Evolutionary conservation across 2,888 invertebrate genomes (phyloP).

Genomic region (Leucania comma): DNA sequence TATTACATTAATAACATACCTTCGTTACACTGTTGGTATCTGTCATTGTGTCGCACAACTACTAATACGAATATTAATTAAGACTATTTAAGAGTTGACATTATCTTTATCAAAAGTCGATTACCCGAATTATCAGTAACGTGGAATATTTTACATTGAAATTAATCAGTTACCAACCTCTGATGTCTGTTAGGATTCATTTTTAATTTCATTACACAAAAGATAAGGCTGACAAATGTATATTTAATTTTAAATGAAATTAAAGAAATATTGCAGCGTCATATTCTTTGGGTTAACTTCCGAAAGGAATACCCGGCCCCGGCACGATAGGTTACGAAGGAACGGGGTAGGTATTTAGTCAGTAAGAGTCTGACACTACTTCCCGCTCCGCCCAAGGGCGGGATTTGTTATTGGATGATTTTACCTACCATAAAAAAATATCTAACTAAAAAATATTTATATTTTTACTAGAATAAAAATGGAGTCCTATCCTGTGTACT

Average conservation of each 20-base stretch:
- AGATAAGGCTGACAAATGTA: neutral
- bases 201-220: neutral
- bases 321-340: too few relatives aligned
- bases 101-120: conserved; percentile 39
- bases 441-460: too few relatives aligned
- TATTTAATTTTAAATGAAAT: neutral
- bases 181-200: too few relatives aligned
- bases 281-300: too few relatives aligned
- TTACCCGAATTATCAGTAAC: conserved; percentile 26
- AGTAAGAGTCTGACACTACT: too few relatives aligned
- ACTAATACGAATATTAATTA: conserved; percentile 3
- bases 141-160: neutral
- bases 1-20: conserved; percentile 29
- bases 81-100: neutral
- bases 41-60: conserved; percentile 11
- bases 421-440: too few relatives aligned
- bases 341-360: too few relatives aligned
- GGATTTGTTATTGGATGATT: too few relatives aligned
- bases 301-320: too few relatives aligned
- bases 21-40: conserved; percentile 9
- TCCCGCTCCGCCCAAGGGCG: too few relatives aligned
- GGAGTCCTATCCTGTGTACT: neutral
- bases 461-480: neutral
- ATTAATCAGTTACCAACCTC: too few relatives aligned
- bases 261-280: neutral